A percentile compares a stretch with the other conserved stretches of the same genome.
Evolutionary conservation across 2,797 vertebrate species (phyloP).

Genomic region (Lemur catta): DNA sequence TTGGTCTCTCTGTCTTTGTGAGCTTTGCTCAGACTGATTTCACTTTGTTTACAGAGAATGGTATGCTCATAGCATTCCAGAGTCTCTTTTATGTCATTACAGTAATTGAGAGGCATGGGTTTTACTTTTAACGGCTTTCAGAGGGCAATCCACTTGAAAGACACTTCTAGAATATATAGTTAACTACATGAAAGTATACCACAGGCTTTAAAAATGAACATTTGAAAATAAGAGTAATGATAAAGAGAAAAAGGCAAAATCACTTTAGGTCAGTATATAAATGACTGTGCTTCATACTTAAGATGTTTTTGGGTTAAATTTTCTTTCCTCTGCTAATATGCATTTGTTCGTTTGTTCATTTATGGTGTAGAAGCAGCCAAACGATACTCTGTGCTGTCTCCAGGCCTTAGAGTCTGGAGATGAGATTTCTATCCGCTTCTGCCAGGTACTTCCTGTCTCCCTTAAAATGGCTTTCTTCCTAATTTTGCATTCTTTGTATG

Average conservation of each 20-base stretch:
- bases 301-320: background rate
- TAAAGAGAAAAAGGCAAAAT: slow-evolving; percentile 11
- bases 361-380: background rate
- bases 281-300: background rate
- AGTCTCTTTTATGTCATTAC: slow-evolving; percentile 45
- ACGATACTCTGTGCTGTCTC: background rate
- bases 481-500: slow-evolving; percentile 19
- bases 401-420: background rate
- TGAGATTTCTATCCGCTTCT: background rate
- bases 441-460: background rate
- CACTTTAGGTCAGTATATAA: background rate
- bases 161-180: background rate
- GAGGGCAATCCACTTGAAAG: background rate
- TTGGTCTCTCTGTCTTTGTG: slow-evolving; percentile 28
- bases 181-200: slow-evolving; percentile 23
- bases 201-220: slow-evolving; percentile 4
- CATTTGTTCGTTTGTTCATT: background rate
- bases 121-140: slow-evolving; percentile 59
- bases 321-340: background rate
- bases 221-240: slow-evolving; percentile 45
- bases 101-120: background rate
- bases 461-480: background rate
- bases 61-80: slow-evolving; percentile 21
- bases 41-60: slow-evolving; percentile 22
- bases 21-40: slow-evolving; percentile 54